These are phyloP conservation scores for Palythoa grandis DNA, from an alignment of 92 coral and sea anemone genomes.

Conservation along the genomic window DNA sequence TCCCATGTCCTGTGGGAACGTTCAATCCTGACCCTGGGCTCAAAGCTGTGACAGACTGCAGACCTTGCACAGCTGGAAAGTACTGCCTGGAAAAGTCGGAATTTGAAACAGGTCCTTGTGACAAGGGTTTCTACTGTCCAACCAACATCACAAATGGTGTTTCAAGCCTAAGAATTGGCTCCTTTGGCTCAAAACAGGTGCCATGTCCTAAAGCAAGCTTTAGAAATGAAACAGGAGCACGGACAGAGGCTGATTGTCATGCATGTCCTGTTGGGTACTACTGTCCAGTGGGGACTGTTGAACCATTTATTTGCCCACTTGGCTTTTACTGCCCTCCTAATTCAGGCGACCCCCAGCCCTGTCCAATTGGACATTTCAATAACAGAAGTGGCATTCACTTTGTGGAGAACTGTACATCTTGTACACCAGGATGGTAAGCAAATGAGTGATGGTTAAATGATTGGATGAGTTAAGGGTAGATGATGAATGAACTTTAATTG, in stretches of 20 bases:
- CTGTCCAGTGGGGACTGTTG: slow-evolving; percentile 84
- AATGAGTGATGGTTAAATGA: not conserved
- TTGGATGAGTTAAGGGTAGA: no score
- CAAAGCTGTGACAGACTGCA: slow-evolving; percentile 68
- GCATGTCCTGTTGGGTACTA: slow-evolving; percentile 79
- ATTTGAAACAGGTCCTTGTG: slow-evolving; percentile 73
- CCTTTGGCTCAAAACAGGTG: slow-evolving; percentile 90
- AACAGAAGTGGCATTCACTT: slow-evolving; percentile 71
- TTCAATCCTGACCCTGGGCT: slow-evolving; percentile 76
- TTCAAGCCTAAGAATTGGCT: slow-evolving; percentile 88
- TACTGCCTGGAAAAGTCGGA: slow-evolving; percentile 85
- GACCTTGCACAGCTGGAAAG: slow-evolving; percentile 90
- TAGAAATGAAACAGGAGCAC: slow-evolving; percentile 76
- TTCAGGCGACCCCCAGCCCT: slow-evolving; percentile 96
- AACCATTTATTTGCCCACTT: slow-evolving; percentile 74
- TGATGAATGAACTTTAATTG: no score
- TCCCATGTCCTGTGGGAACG: slow-evolving; percentile 97
- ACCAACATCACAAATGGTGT: slow-evolving; percentile 97
- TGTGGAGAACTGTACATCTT: slow-evolving; percentile 87
- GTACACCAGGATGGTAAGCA: slow-evolving; percentile 96
- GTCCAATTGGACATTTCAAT: slow-evolving; percentile 91
- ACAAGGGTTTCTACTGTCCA: slow-evolving; percentile 92
- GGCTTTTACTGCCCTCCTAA: slow-evolving; percentile 95
- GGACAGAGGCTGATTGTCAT: slow-evolving; percentile 72
- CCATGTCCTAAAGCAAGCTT: slow-evolving; percentile 94